Evolutionary conservation across 2,888 invertebrate species (phyloP).

Genomic region (Megalurothrips usitatus): DNA sequence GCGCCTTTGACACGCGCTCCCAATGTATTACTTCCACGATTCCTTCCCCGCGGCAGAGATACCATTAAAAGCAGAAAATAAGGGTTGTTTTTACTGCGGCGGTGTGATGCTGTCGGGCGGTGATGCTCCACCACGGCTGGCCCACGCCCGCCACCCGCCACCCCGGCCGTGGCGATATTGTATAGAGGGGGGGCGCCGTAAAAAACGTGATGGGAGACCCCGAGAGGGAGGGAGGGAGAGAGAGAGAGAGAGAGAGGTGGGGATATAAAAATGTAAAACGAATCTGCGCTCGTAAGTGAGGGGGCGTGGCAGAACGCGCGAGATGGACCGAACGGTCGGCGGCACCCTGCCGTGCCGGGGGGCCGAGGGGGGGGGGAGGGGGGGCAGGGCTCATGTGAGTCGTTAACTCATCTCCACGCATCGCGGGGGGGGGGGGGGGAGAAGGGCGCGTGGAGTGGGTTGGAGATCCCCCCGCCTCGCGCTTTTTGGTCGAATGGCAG

Average conservation of each 20-base stretch:
- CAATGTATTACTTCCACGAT: not conserved
- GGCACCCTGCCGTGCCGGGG: no score
- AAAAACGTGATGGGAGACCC: not conserved
- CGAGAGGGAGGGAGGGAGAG: not conserved
- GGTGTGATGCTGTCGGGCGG: no score
- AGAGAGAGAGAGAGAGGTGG: not conserved
- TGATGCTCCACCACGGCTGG: no score
- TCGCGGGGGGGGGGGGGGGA: not conserved
- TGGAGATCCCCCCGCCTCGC: no score
- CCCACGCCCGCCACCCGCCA: no score
- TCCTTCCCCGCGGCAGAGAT: no score
- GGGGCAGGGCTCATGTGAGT: slow-evolving; percentile 9
- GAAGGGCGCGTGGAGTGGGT: not conserved
- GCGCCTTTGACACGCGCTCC: no score
- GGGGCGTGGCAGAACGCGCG: not conserved
- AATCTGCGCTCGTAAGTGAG: slow-evolving; percentile 3
- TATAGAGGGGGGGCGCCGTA: slow-evolving; percentile 5
- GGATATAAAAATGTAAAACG: slow-evolving; percentile 25
- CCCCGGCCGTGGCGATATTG: not conserved
- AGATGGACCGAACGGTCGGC: no score
- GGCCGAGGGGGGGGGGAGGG: not conserved
- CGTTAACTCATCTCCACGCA: slow-evolving; percentile 11
- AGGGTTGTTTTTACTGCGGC: no score
- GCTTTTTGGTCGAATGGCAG: not conserved
- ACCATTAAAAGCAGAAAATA: no score